Conservation (phyloP, 1,140 invertebrate species). For the Helicorthomorpha holstii region DNA sequence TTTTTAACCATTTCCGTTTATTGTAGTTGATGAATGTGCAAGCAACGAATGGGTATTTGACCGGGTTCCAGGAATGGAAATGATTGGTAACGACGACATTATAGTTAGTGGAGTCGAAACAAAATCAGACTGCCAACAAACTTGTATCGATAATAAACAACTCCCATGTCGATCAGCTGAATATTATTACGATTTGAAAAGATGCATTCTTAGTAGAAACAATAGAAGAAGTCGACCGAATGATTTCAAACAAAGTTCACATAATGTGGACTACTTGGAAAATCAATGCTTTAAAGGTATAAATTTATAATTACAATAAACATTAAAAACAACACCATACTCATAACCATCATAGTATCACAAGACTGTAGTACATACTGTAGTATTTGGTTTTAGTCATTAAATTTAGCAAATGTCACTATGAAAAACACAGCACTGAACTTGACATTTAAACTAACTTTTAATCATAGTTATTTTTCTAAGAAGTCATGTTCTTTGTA, state of each 20-base stretch:
- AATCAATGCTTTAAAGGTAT: conserved; percentile 26
- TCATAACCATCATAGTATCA: not conserved
- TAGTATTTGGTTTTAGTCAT: not conserved
- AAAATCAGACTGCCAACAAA: conserved; percentile 29
- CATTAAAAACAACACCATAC: not conserved
- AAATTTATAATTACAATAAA: not conserved
- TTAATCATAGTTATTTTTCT: not conserved
- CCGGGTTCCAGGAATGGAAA: conserved; percentile 17
- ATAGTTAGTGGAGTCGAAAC: conserved; percentile 24
- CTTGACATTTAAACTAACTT: not conserved
- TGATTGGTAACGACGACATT: conserved; percentile 25
- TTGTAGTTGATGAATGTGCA: not conserved
- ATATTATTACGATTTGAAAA: conserved; percentile 27
- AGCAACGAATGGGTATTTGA: not conserved
- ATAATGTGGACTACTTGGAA: conserved; percentile 31
- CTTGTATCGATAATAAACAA: conserved; percentile 24
- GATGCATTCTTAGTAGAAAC: conserved; percentile 28
- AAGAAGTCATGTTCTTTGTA: too few relatives aligned
- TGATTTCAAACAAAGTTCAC: conserved; percentile 23
- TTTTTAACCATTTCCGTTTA: not conserved
- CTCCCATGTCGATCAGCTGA: conserved; percentile 30
- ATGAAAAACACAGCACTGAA: not conserved
- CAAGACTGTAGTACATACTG: not conserved
- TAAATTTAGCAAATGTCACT: not conserved
- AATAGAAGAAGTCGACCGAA: conserved; percentile 25